These are phyloP conservation scores for Solenopsis fugax DNA, from an alignment of 1,140 invertebrate species.

Conservation along the genomic window DNA sequence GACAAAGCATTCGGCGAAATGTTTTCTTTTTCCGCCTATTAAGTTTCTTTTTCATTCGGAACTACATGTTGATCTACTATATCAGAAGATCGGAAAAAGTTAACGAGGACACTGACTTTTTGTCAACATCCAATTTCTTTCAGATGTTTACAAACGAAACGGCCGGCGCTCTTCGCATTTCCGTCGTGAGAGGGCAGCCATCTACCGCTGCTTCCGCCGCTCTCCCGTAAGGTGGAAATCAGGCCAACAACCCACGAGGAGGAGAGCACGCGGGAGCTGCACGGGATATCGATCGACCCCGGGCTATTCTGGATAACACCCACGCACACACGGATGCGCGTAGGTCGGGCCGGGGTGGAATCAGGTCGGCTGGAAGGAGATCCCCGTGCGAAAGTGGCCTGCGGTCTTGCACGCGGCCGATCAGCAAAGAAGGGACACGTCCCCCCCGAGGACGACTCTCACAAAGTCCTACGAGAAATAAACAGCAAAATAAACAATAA, in stretches of 20 bases:
- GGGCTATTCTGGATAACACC: constrained; percentile 66
- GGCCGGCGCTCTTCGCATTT: not conserved
- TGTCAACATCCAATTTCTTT: not conserved
- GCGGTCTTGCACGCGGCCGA: not conserved
- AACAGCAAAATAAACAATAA: not conserved
- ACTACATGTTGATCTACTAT: not conserved
- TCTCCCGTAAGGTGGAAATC: constrained; percentile 64
- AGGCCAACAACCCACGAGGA: constrained; percentile 78
- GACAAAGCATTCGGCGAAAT: not conserved
- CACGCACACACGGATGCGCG: constrained; percentile 52
- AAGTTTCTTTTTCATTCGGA: not conserved
- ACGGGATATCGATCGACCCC: constrained; percentile 76
- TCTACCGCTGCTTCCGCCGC: not conserved
- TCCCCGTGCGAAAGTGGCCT: constrained; percentile 25
- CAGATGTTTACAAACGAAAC: not conserved
- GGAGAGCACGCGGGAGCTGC: constrained; percentile 38
- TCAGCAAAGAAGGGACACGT: not conserved
- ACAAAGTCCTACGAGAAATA: not conserved
- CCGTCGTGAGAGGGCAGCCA: not conserved
- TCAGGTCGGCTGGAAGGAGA: constrained; percentile 63
- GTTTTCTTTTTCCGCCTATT: no score
- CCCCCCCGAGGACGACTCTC: not conserved
- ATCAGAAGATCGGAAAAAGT: no score
- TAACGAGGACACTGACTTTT: not conserved
- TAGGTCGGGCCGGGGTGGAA: constrained; percentile 56